A percentile compares a stretch with the other conserved stretches of the same genome.
Evolutionary conservation across 2,113 vertebrate genomes (phyloP).

Genomic region (Odontophorus gujanensis): DNA sequence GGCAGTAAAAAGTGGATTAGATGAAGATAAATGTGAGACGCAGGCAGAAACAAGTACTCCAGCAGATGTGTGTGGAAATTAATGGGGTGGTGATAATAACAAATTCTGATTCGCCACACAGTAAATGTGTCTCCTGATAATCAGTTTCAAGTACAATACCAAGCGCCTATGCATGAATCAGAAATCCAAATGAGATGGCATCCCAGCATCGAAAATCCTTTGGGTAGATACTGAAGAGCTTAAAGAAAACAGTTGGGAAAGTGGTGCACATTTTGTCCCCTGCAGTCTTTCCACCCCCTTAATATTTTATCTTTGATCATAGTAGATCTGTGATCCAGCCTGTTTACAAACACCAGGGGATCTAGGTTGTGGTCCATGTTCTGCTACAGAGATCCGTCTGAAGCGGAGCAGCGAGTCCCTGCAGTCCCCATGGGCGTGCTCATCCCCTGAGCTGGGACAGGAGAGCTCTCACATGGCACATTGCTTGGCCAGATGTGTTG

Average conservation of each 20-base stretch:
- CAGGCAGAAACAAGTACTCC: slow-evolving; percentile 57
- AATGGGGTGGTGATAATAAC: slow-evolving; percentile 72
- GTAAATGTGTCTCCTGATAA: slow-evolving; percentile 35
- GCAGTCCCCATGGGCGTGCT: not conserved
- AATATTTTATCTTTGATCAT: not conserved
- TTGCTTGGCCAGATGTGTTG: slow-evolving; percentile 22
- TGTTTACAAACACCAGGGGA: not conserved
- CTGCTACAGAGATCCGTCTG: not conserved
- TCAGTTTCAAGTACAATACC: slow-evolving; percentile 13
- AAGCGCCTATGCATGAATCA: not conserved
- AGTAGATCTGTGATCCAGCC: not conserved
- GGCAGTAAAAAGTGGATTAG: slow-evolving; percentile 71
- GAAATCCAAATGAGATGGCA: not conserved
- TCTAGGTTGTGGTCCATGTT: not conserved
- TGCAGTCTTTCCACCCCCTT: not conserved
- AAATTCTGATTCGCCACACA: slow-evolving; percentile 46
- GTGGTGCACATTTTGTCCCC: not conserved
- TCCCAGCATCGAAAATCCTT: not conserved
- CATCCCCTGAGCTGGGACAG: not conserved
- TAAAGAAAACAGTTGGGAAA: not conserved
- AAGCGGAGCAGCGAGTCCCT: fast-evolving
- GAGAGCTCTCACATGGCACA: slow-evolving; percentile 18
- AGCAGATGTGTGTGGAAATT: slow-evolving; percentile 75
- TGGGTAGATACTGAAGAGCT: not conserved
- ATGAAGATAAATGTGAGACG: slow-evolving; percentile 74